A percentile compares a stretch with the other conserved stretches of the same genome.
phyloP scores from a whole-genome alignment of 2,888 invertebrate species.

The Diloba caeruleocephala region DNA sequence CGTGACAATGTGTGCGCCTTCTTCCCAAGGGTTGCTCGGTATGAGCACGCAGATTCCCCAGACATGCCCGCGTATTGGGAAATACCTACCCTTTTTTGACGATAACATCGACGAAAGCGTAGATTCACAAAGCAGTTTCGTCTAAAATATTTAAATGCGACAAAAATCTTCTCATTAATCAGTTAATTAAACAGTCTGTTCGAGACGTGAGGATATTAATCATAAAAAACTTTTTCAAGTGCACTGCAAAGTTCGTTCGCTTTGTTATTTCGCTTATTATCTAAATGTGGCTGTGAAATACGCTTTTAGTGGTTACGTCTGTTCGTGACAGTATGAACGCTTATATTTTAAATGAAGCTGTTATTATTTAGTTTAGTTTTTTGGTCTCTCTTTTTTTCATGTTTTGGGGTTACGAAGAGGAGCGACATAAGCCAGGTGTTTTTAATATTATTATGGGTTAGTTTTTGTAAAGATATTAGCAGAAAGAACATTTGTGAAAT shows the following conservation, averaged over 20 bases:
- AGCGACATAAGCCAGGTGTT: no score
- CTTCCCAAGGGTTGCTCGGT: no score
- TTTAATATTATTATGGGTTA: no score
- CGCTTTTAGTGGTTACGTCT: conserved; percentile 52
- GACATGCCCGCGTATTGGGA: no score
- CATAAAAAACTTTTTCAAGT: conserved; percentile 51
- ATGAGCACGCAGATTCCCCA: no score
- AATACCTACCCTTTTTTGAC: no score
- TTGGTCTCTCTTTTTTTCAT: conserved; percentile 27
- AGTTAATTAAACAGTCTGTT: conserved; percentile 37
- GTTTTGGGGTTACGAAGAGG: not conserved
- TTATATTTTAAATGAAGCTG: conserved; percentile 45
- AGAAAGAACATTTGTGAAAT: no score
- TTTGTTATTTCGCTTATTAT: conserved; percentile 61
- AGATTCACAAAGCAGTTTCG: no score
- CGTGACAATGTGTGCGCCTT: no score
- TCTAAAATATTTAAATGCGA: not conserved
- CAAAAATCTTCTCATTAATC: conserved; percentile 5
- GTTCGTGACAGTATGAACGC: conserved; percentile 53
- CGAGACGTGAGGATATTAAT: conserved; percentile 42
- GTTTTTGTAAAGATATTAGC: no score
- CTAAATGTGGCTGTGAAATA: conserved; percentile 56
- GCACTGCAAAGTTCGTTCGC: conserved; percentile 44
- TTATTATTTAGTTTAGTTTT: conserved; percentile 40
- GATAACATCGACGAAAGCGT: no score